Evolutionary conservation across 2,888 invertebrate species (phyloP).

Genomic region (Catocala sponsa): DNA sequence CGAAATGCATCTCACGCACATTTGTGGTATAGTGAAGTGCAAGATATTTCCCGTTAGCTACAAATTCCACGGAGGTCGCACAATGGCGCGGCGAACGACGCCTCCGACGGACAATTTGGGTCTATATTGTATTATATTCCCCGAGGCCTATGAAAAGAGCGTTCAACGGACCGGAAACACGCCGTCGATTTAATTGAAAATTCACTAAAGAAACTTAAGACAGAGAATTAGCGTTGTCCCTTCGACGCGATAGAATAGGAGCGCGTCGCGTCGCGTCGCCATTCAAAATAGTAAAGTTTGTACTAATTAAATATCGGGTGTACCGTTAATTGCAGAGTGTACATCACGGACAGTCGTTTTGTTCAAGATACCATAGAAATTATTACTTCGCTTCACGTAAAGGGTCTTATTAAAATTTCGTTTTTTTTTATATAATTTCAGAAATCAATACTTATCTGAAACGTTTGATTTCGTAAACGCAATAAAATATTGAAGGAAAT

Average conservation of each 20-base stretch:
- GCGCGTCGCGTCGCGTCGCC: slow-evolving; percentile 46
- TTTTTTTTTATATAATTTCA: too few species aligned
- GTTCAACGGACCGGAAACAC: slow-evolving; percentile 67
- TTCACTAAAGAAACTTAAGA: slow-evolving; percentile 61
- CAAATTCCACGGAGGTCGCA: slow-evolving; percentile 73
- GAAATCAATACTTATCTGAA: too few species aligned
- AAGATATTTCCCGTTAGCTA: slow-evolving; percentile 77
- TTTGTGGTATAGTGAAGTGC: slow-evolving; percentile 65
- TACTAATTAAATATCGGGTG: slow-evolving; percentile 56
- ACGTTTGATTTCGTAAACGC: too few species aligned
- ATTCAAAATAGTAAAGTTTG: slow-evolving; percentile 49
- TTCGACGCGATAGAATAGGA: slow-evolving; percentile 55
- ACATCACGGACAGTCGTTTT: slow-evolving; percentile 24
- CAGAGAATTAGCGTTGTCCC: slow-evolving; percentile 64
- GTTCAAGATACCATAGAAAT: slow-evolving; percentile 11
- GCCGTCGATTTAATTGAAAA: slow-evolving; percentile 73
- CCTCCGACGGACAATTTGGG: slow-evolving; percentile 75
- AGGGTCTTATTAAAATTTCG: too few species aligned
- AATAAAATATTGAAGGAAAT: too few species aligned
- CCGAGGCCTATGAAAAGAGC: slow-evolving; percentile 62
- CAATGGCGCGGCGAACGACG: slow-evolving; percentile 66
- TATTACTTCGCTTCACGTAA: too few species aligned
- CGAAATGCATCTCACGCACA: slow-evolving; percentile 74
- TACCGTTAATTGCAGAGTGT: slow-evolving; percentile 59
- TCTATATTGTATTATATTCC: slow-evolving; percentile 70